Evolutionary conservation across 2,797 vertebrate genomes (phyloP), one percentile per base, ranked within the genome.

Genomic region (Meda fulgida): DNA sequence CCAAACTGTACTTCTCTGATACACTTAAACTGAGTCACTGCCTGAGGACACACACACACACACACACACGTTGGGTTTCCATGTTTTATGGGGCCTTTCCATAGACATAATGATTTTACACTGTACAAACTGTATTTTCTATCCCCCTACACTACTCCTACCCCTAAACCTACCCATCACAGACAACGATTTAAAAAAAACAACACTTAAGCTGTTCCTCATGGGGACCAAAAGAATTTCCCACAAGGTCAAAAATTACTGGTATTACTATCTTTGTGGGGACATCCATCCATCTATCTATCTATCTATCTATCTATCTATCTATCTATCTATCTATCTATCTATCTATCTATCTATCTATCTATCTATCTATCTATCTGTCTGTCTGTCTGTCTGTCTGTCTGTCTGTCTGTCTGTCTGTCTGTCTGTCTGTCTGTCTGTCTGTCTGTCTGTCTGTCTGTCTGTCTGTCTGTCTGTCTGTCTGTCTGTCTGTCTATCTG

Each of bases 21-120:
- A 26, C 51, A 77, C 40, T 29, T 53, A 72, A 69, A 67, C 38
- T 23, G 13, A 58, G 73, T 78, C 80, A 34, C 29, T 60, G 40
- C 53, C 58, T 36, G 29, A 38, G 58, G 53, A 69, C 72, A 53
- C 80, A 83, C 31, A 69, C 63, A 69, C 78, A 85, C 65, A 70
- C 48, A 69, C 72, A 53, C 80, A 83, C 31, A 69, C 18, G 53
- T 55, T 23, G 55, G 55, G 55, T n/a, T 58, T n/a, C 55, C 55
- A n/a, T 58, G 23, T 58, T n/a, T 58, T 58, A 58, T 58, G 55
- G 9, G 23, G 23, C n/a, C 7, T 51, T 51, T 51, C 1, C 48
- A 51, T 51, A 16, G 16, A 48, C 16, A 51, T 48, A 16, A 19
- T 53, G 3, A 53, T 23, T 23, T 23, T 55, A 55, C 1, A 23